Evolutionary conservation across 2,113 vertebrate species (phyloP).

Genomic region (Mustelus asterias): DNA sequence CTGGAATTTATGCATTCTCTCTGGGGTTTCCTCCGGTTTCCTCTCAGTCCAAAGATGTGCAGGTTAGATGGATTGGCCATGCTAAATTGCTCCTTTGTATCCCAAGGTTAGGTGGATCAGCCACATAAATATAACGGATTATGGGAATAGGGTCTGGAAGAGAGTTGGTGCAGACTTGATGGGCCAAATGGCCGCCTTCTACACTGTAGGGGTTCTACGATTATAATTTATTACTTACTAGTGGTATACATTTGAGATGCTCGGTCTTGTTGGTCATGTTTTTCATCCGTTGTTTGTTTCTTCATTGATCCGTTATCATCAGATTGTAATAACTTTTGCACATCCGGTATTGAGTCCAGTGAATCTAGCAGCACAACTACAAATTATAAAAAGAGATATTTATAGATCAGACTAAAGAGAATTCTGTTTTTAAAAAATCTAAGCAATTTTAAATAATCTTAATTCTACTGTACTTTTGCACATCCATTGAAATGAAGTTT

Average conservation of each 20-base stretch:
- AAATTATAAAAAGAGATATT: slow-evolving; percentile 40
- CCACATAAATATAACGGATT: no score
- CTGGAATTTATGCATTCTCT: no score
- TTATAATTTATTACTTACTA: slow-evolving; percentile 48
- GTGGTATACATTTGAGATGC: slow-evolving; percentile 51
- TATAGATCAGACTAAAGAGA: background rate
- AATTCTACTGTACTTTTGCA: background rate
- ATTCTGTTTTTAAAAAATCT: background rate
- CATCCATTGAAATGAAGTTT: background rate
- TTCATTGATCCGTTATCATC: slow-evolving; percentile 37
- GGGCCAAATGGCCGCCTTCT: no score
- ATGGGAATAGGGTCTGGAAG: no score
- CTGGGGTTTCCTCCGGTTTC: no score
- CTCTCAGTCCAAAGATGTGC: no score
- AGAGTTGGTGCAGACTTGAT: no score
- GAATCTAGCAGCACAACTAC: slow-evolving; percentile 75
- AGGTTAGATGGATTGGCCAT: no score
- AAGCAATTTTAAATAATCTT: background rate
- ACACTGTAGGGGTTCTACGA: no score
- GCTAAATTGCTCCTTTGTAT: no score
- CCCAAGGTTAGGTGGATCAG: no score
- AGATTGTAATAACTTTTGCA: slow-evolving; percentile 42
- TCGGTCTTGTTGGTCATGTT: slow-evolving; percentile 40
- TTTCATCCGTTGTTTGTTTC: slow-evolving; percentile 28
- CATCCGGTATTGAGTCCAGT: slow-evolving; percentile 64